Conservation (phyloP, 2,113 vertebrate species). For the Chloropsis cyanopogon region DNA sequence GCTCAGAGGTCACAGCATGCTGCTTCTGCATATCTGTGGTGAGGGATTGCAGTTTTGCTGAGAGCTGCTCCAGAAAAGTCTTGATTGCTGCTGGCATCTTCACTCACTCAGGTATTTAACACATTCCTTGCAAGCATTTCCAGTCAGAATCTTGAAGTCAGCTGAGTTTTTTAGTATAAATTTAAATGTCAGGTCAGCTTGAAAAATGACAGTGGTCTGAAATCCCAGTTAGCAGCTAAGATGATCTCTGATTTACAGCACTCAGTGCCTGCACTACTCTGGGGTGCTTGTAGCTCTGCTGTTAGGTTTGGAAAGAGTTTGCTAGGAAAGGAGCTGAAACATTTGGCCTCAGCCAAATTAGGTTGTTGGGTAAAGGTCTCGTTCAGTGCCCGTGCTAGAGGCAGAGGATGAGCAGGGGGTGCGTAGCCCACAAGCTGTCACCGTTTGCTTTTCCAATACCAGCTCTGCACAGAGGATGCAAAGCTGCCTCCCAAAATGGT, state of each 20-base stretch:
- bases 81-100: not conserved
- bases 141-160: not conserved
- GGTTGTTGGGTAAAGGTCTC: not conserved
- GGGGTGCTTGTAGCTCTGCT: not conserved
- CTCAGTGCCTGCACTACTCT: not conserved
- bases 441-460: not conserved
- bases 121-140: not conserved
- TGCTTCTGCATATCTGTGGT: constrained; percentile 34
- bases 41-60: not conserved
- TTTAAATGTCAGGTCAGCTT: not conserved
- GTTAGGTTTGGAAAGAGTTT: not conserved
- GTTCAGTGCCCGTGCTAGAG: not conserved
- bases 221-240: not conserved
- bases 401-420: not conserved
- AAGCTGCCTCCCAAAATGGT: not conserved
- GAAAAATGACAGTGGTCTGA: not conserved
- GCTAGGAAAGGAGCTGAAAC: not conserved
- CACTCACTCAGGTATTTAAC: constrained; percentile 44
- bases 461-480: not conserved
- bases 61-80: not conserved
- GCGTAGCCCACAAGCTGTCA: not conserved
- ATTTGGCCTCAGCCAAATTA: not conserved
- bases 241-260: not conserved
- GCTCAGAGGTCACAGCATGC: not conserved
- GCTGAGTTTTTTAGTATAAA: not conserved